Conservation (phyloP, 2,113 vertebrate genomes). For the Natator depressus region DNA sequence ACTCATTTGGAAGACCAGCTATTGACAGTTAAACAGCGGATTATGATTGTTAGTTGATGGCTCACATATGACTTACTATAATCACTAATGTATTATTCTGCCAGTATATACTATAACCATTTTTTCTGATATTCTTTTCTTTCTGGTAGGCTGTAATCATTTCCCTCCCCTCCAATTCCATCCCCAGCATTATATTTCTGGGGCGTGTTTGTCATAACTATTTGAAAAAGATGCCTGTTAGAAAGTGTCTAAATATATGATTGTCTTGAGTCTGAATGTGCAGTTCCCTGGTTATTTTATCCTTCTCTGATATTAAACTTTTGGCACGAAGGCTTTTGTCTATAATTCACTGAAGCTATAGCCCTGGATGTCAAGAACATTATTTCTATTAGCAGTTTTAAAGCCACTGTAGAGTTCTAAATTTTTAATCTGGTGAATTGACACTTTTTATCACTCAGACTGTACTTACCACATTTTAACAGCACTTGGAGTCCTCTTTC, state of each 20-base stretch:
- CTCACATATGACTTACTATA: neutral
- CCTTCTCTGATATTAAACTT: neutral
- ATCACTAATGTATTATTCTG: neutral
- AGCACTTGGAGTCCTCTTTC: neutral
- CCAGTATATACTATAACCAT: neutral
- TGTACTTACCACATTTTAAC: neutral
- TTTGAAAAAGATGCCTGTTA: fast-evolving
- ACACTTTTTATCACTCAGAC: fast-evolving
- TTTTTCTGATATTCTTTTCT: neutral
- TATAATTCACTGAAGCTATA: too few relatives aligned
- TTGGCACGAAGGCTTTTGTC: fast-evolving
- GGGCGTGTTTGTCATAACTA: neutral
- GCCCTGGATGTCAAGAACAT: fast-evolving
- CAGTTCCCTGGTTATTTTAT: fast-evolving
- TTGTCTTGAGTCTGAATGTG: fast-evolving
- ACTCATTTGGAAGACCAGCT: neutral
- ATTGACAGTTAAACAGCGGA: neutral
- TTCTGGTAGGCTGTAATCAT: neutral
- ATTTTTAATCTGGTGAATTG: fast-evolving
- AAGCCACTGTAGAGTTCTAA: fast-evolving
- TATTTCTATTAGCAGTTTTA: neutral
- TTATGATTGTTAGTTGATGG: neutral
- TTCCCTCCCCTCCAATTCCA: neutral
- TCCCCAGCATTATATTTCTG: fast-evolving
- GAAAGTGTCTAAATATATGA: fast-evolving